Conservation (phyloP, 2,797 vertebrate genomes). For the Anas georgica region DNA sequence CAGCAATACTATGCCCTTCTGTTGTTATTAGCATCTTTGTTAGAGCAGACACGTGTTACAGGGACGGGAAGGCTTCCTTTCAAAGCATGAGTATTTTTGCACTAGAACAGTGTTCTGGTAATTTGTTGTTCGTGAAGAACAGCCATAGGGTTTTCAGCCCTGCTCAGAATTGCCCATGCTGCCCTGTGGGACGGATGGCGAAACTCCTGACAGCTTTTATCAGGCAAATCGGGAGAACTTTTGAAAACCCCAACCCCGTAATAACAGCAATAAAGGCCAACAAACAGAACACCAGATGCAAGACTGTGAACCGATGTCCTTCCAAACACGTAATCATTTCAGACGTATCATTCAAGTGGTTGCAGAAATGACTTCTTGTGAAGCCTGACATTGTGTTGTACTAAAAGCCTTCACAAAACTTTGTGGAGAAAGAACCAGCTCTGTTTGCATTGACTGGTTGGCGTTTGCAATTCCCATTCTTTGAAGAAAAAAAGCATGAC, state of each 20-base stretch:
- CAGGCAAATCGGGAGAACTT: neutral
- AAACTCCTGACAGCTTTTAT: neutral
- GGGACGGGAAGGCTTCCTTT: neutral
- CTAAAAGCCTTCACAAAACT: neutral
- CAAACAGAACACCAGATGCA: neutral
- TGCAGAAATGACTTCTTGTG: neutral
- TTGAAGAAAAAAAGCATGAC: neutral
- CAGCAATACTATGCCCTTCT: neutral
- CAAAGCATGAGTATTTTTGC: neutral
- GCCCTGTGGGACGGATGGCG: neutral
- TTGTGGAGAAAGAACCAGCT: neutral
- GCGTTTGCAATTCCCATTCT: neutral
- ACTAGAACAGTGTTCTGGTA: neutral
- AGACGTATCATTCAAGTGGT: neutral
- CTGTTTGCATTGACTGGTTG: rapidly evolving
- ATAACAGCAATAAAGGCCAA: neutral
- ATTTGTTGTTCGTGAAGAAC: neutral
- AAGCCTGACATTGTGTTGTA: neutral
- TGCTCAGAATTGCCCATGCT: rapidly evolving
- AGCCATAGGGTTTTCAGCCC: neutral
- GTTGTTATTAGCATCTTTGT: neutral
- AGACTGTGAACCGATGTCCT: neutral
- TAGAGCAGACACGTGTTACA: neutral
- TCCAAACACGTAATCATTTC: neutral
- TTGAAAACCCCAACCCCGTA: neutral